A percentile compares a stretch with the other conserved stretches of the same genome.
These are phyloP conservation scores for Acrobasis suavella DNA, from an alignment of 2,888 invertebrate species.

Conservation along the genomic window DNA sequence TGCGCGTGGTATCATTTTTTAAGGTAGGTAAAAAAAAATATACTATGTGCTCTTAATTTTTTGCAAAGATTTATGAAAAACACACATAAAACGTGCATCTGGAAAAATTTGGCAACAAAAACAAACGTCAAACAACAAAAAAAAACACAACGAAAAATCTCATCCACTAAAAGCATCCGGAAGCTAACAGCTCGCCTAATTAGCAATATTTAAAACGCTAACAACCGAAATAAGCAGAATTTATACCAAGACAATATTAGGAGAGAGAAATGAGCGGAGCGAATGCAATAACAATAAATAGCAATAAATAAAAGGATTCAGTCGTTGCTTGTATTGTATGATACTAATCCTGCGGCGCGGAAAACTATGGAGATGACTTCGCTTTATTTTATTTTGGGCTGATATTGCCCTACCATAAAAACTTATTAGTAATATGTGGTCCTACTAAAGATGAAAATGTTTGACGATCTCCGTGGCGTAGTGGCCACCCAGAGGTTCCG, in stretches of 20 bases:
- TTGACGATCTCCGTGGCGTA: no score
- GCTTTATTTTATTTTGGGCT: conserved; percentile 7
- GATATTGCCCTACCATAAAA: no score
- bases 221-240: conserved; percentile 70
- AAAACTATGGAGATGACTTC: conserved; percentile 51
- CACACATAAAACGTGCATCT: not conserved
- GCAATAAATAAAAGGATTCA: conserved; percentile 84
- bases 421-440: no score
- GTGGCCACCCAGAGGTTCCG: no score
- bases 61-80: no score
- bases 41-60: no score
- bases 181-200: conserved; percentile 54
- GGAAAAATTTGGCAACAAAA: conserved; percentile 10
- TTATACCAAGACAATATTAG: conserved; percentile 80
- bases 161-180: conserved; percentile 53
- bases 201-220: conserved; percentile 73
- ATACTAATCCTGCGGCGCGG: conserved; percentile 70
- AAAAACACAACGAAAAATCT: conserved; percentile 37
- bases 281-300: conserved; percentile 83
- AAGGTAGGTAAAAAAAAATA: no score
- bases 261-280: conserved; percentile 74
- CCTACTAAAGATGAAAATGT: no score
- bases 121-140: not conserved
- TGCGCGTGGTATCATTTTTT: no score
- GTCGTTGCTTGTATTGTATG: conserved; percentile 82